Percentiles rank a stretch among this genome's conserved stretches.
Evolutionary conservation across 2,113 vertebrate genomes (phyloP).

Genomic region (Mormyrus lacerda): DNA sequence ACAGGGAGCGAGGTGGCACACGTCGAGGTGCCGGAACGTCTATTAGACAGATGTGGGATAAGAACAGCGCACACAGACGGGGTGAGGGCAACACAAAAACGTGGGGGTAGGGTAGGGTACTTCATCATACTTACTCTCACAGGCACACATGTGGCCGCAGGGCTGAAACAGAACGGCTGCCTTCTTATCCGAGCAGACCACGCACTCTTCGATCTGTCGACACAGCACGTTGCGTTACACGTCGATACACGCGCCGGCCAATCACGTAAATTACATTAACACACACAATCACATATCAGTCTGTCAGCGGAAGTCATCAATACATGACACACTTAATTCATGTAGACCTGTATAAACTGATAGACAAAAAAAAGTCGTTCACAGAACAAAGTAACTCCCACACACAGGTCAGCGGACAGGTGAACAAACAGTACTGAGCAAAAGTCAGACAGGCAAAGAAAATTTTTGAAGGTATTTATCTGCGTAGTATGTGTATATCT

Average conservation of each 20-base stretch:
- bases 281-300: background rate
- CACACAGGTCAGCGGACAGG: too few relatives aligned
- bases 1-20: background rate
- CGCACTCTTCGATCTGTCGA: conserved; percentile 92
- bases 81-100: too few relatives aligned
- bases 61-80: background rate
- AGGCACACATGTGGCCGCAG: conserved; percentile 98
- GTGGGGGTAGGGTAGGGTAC: background rate
- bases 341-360: background rate
- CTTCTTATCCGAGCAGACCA: conserved; percentile 98
- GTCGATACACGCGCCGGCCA: background rate
- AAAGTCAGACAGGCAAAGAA: too few relatives aligned
- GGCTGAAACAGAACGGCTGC: conserved; percentile 96
- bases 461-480: background rate
- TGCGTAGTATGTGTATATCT: background rate
- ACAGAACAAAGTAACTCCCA: background rate
- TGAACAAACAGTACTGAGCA: too few relatives aligned
- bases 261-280: background rate
- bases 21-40: background rate
- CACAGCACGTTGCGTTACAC: background rate
- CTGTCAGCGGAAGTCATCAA: background rate
- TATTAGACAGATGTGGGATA: background rate
- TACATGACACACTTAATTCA: background rate
- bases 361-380: background rate
- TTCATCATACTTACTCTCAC: conserved; percentile 86